Percentiles rank a stretch among this genome's conserved stretches.
Conservation (phyloP, 1,140 invertebrate genomes). For the Musca vetustissima region DNA sequence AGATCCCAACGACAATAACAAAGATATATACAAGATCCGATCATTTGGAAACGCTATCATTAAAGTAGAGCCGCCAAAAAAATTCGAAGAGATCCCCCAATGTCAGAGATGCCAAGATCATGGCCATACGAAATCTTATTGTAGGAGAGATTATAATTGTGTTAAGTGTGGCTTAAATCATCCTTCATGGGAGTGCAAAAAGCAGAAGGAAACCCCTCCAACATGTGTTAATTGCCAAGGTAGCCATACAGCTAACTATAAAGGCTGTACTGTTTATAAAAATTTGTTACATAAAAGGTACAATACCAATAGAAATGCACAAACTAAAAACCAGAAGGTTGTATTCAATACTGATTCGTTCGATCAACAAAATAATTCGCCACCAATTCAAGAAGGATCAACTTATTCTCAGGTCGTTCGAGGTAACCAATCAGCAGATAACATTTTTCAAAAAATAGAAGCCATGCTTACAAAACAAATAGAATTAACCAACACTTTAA, state of each 20-base stretch:
- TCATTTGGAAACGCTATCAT: constrained; percentile 40
- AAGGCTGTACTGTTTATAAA: constrained; percentile 4
- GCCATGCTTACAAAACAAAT: constrained; percentile 4
- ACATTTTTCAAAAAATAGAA: neutral
- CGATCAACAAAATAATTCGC: neutral
- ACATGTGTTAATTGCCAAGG: constrained; percentile 46
- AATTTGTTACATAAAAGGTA: neutral
- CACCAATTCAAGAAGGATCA: neutral
- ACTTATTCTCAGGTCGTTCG: neutral
- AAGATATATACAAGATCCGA: constrained; percentile 47
- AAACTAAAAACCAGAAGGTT: neutral
- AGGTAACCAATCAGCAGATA: neutral
- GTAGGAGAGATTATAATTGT: constrained; percentile 17
- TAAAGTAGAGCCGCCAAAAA: constrained; percentile 40
- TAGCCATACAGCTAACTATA: constrained; percentile 39
- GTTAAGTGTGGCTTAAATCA: constrained; percentile 21
- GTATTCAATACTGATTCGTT: neutral
- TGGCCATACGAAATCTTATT: constrained; percentile 21
- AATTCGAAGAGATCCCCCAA: neutral
- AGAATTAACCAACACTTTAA: constrained; percentile 18
- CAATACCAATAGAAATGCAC: neutral
- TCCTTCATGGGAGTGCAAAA: constrained; percentile 24
- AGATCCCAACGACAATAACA: constrained; percentile 43
- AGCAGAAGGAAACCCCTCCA: constrained; percentile 34
- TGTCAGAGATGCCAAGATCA: constrained; percentile 19